Evolutionary conservation across 1,140 invertebrate genomes (phyloP).

Genomic region (Artemia franciscana): DNA sequence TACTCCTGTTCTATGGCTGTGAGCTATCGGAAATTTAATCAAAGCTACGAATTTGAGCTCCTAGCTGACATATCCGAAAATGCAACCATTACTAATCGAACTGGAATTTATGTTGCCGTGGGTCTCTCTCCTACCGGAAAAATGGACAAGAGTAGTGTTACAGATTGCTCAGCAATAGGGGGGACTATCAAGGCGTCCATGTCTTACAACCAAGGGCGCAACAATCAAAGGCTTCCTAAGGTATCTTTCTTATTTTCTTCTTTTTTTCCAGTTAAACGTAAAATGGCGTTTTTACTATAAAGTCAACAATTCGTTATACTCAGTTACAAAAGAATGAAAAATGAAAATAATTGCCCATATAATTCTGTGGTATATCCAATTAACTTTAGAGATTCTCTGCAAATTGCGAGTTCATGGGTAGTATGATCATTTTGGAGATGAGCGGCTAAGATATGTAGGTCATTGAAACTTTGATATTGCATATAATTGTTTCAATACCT

Average conservation of each 20-base stretch:
- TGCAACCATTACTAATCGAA: neutral
- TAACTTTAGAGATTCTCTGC: too few species aligned
- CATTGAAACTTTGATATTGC: too few species aligned
- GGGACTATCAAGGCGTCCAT: neutral
- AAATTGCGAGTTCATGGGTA: too few species aligned
- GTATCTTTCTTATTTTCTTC: neutral
- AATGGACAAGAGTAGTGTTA: neutral
- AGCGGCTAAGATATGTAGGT: too few species aligned
- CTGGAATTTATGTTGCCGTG: conserved; percentile 1
- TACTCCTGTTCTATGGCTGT: neutral
- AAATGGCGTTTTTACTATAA: too few species aligned
- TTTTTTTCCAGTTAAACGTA: too few species aligned
- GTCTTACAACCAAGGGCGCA: neutral
- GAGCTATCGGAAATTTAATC: neutral
- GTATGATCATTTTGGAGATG: too few species aligned
- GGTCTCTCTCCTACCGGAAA: neutral
- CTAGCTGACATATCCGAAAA: neutral
- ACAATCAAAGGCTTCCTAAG: neutral
- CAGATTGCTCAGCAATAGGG: neutral
- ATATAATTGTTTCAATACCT: too few species aligned
- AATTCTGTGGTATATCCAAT: too few species aligned
- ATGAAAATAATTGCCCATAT: too few species aligned
- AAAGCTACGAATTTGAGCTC: conserved; percentile 1
- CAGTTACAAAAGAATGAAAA: too few species aligned
- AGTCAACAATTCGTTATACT: too few species aligned